phyloP scores from a whole-genome alignment of 2,797 vertebrate genomes.

The Agapornis canus region DNA sequence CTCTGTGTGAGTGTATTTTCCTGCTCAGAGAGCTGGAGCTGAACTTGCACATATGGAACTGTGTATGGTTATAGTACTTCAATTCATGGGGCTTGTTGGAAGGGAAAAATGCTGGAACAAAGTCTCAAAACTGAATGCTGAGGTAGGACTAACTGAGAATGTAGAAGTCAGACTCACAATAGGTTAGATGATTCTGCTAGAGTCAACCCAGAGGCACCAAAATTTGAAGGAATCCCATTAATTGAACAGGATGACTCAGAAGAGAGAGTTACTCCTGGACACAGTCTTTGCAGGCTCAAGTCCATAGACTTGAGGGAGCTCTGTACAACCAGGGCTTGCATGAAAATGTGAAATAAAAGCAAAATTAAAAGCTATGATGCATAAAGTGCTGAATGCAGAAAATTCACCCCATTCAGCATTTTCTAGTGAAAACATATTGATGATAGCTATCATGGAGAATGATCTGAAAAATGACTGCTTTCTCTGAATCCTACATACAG shows the following conservation, averaged over 20 bases:
- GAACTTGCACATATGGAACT: not conserved
- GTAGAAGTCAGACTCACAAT: rapidly evolving
- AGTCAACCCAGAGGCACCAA: not conserved
- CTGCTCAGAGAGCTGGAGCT: not conserved
- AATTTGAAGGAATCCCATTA: not conserved
- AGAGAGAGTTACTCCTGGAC: not conserved
- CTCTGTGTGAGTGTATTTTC: not conserved
- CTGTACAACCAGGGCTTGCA: not conserved
- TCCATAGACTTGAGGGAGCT: not conserved
- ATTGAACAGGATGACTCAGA: not conserved
- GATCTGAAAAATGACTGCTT: not conserved
- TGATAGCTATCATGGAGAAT: not conserved
- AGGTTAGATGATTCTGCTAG: not conserved
- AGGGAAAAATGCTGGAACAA: not conserved
- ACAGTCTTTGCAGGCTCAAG: not conserved
- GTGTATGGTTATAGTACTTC: not conserved
- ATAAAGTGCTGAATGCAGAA: not conserved
- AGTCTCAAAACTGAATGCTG: not conserved
- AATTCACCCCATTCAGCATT: not conserved
- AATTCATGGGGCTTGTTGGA: not conserved
- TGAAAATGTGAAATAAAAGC: not conserved
- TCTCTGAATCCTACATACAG: not conserved
- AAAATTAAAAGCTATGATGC: not conserved
- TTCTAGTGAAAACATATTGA: not conserved
- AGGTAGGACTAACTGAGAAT: not conserved